Conservation (phyloP, 2,888 invertebrate genomes). For the Glaucopsyche alexis region DNA sequence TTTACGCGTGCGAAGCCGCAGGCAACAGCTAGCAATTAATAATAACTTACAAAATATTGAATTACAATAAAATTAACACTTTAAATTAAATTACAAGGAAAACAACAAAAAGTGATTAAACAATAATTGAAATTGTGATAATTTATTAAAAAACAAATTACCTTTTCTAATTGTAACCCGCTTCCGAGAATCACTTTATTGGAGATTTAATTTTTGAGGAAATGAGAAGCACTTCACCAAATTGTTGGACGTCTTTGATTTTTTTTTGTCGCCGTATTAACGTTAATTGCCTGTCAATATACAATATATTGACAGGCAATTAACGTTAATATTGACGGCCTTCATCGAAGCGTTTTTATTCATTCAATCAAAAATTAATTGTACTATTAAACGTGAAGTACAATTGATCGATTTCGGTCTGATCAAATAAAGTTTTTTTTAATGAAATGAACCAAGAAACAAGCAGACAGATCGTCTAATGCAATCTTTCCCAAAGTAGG, state of each 20-base stretch:
- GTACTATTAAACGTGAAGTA: not conserved
- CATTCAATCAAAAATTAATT: not conserved
- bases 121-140: constrained; percentile 13
- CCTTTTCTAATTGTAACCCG: constrained; percentile 25
- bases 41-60: no score
- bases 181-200: constrained; percentile 24
- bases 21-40: no score
- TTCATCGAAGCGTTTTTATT: constrained; percentile 1
- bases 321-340: constrained; percentile 20
- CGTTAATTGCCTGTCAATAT: no score
- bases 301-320: constrained; percentile 18
- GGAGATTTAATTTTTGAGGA: constrained; percentile 23
- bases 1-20: no score
- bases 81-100: no score
- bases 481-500: no score
- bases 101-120: not conserved
- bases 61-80: no score
- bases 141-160: constrained; percentile 25
- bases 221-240: constrained; percentile 23
- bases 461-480: no score
- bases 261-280: constrained; percentile 19
- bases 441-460: no score
- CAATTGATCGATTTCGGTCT: not conserved
- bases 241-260: constrained; percentile 31
- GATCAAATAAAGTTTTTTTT: not conserved